Evolutionary conservation across 2,113 vertebrate species (phyloP).

Genomic region (Rhabdomys dilectus): DNA sequence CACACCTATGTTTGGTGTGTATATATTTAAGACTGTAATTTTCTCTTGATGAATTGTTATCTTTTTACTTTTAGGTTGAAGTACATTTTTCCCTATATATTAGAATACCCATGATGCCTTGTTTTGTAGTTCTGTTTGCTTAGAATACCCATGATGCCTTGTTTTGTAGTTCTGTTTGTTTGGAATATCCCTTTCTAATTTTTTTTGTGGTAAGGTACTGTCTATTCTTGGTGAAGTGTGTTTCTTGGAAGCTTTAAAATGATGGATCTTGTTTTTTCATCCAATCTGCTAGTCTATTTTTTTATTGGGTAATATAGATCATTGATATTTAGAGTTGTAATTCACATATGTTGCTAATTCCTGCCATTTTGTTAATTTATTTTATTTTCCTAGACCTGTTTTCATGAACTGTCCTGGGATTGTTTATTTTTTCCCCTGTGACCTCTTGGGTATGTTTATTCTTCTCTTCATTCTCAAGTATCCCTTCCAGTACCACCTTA

Average conservation of each 20-base stretch:
- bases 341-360: not conserved
- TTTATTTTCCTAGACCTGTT: not conserved
- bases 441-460: not conserved
- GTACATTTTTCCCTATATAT: not conserved
- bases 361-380: not conserved
- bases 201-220: not conserved
- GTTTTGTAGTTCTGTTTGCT: not conserved
- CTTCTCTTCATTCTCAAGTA: not conserved
- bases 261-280: not conserved
- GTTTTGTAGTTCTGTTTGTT: not conserved
- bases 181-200: not conserved
- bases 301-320: not conserved
- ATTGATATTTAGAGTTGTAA: not conserved
- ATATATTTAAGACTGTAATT: not conserved
- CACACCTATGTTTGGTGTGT: not conserved
- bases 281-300: not conserved
- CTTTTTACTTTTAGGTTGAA: not conserved
- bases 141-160: not conserved
- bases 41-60: not conserved
- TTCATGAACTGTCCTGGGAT: no score
- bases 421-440: not conserved
- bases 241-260: not conserved
- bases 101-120: not conserved
- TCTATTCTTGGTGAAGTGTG: not conserved
- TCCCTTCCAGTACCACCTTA: not conserved